Evolutionary conservation across 2,888 invertebrate genomes (phyloP).

Genomic region (Dysmachus trigonus): DNA sequence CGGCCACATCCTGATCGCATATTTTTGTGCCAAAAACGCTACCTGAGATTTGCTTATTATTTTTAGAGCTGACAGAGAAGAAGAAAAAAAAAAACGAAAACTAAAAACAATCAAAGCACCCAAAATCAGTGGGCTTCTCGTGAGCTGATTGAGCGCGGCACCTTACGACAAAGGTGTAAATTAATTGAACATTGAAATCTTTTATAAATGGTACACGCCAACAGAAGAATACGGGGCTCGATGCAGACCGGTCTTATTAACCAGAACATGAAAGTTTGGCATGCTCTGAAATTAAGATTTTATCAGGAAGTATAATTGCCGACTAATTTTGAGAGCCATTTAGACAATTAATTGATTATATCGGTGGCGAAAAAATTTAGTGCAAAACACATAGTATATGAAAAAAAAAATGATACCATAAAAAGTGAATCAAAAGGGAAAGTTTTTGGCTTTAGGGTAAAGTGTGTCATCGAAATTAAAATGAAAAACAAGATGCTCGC

Average conservation of each 20-base stretch:
- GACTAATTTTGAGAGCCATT: neutral
- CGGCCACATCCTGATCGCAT: neutral
- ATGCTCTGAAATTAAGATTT: neutral
- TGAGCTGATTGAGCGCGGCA: neutral
- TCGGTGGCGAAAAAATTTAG: neutral
- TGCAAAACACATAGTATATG: neutral
- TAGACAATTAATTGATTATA: neutral
- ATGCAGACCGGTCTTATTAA: neutral
- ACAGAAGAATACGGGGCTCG: neutral
- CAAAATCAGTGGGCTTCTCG: neutral
- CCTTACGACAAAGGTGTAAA: neutral
- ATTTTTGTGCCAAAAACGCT: neutral
- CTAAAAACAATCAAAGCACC: neutral
- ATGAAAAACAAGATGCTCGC: neutral
- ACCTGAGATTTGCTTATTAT: constrained; percentile 7
- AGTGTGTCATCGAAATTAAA: neutral
- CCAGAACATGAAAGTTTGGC: neutral
- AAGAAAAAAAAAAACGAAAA: neutral
- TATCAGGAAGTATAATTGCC: neutral
- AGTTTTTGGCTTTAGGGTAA: neutral
- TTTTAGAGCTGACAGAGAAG: neutral
- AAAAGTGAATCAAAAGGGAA: neutral
- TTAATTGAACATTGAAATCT: neutral
- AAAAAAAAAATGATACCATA: neutral
- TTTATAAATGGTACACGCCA: neutral